phyloP scores from a whole-genome alignment of 1,140 invertebrate species.

The Cydia amplana region DNA sequence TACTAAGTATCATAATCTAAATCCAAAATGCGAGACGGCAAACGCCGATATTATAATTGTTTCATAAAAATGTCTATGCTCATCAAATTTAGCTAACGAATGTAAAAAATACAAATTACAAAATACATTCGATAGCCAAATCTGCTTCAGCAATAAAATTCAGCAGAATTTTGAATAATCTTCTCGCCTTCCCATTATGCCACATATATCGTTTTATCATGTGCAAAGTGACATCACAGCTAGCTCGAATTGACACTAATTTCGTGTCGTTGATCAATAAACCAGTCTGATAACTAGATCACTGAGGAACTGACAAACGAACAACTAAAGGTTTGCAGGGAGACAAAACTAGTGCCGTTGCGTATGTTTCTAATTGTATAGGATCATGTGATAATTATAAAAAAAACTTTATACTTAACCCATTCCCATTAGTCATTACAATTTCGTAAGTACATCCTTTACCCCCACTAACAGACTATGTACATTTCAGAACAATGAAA shows the following conservation, averaged over 20 bases:
- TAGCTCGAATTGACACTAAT: conserved; percentile 9
- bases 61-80: neutral
- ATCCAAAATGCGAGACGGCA: conserved; percentile 65
- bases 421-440: too few relatives aligned
- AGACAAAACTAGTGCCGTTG: neutral
- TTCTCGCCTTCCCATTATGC: neutral
- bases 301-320: neutral
- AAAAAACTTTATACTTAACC: too few relatives aligned
- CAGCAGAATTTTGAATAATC: neutral
- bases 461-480: too few relatives aligned
- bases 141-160: neutral
- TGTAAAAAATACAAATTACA: neutral
- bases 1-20: conserved; percentile 50
- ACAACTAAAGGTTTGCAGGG: too few relatives aligned
- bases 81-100: neutral
- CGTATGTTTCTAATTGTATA: neutral
- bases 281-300: neutral
- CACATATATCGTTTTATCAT: conserved; percentile 9
- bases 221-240: conserved; percentile 9
- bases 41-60: conserved; percentile 39
- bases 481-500: too few relatives aligned
- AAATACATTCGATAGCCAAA: conserved; percentile 5
- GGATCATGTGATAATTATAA: neutral
- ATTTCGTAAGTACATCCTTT: too few relatives aligned
- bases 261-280: neutral